Conservation (phyloP, 2,888 invertebrate species). For the Rhagophthalmus giganteus region DNA sequence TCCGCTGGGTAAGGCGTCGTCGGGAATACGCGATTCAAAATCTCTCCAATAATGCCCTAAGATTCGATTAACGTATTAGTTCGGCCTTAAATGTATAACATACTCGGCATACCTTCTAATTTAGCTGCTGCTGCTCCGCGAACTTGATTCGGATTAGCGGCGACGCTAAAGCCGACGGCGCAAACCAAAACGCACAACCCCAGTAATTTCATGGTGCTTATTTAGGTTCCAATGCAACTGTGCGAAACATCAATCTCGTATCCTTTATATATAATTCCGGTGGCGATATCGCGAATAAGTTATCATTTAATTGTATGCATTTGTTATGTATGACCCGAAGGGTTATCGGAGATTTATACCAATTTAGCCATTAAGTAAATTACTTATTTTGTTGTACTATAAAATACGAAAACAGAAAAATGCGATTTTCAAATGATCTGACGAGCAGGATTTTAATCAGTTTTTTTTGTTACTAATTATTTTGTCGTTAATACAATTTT, state of each 20-base stretch:
- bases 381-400: neutral
- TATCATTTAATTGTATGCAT: neutral
- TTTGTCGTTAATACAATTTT: neutral
- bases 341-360: neutral
- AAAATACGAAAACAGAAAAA: neutral
- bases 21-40: neutral
- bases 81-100: too few species aligned
- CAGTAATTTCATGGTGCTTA: neutral
- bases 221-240: neutral
- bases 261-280: neutral
- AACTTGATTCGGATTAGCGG: too few species aligned
- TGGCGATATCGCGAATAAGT: neutral
- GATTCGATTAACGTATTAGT: too few species aligned
- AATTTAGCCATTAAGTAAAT: neutral
- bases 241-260: neutral
- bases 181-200: neutral
- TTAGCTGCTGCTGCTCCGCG: too few species aligned
- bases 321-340: neutral
- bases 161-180: neutral
- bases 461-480: neutral
- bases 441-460: neutral
- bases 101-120: too few species aligned
- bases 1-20: constrained; percentile 1
- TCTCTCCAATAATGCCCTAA: constrained; percentile 2
- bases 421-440: neutral